Evolutionary conservation across 1,140 invertebrate genomes (phyloP).

Genomic region (Ridgeia piscesae): DNA sequence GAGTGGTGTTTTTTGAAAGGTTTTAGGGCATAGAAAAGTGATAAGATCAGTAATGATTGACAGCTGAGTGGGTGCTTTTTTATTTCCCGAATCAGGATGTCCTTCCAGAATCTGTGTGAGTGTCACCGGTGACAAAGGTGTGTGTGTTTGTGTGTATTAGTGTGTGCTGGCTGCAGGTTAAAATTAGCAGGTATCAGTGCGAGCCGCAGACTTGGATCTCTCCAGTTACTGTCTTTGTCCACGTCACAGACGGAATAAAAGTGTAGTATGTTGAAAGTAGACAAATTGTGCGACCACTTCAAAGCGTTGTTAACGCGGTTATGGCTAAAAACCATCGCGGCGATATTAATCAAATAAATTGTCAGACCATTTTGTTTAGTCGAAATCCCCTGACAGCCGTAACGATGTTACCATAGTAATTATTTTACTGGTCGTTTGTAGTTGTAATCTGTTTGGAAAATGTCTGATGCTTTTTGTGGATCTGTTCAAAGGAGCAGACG

Average conservation of each 20-base stretch:
- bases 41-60: not conserved
- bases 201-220: not conserved
- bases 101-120: not conserved
- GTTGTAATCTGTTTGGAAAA: not conserved
- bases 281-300: not conserved
- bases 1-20: not conserved
- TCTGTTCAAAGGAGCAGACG: not conserved
- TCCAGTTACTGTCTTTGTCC: not conserved
- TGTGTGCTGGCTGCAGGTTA: not conserved
- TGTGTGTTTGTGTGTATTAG: not conserved
- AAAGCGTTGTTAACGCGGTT: not conserved
- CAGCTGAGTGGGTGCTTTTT: not conserved
- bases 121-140: not conserved
- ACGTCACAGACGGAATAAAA: not conserved
- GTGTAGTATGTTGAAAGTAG: not conserved
- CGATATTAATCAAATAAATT: not conserved
- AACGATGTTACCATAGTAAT: not conserved
- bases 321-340: not conserved
- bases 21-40: not conserved
- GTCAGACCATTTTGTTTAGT: not conserved
- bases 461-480: not conserved
- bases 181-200: not conserved
- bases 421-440: not conserved
- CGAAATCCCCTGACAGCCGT: not conserved
- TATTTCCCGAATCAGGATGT: not conserved